A percentile compares a stretch with the other conserved stretches of the same genome.
Evolutionary conservation across 2,888 invertebrate species (phyloP).

Genomic region (Pyralis farinalis): DNA sequence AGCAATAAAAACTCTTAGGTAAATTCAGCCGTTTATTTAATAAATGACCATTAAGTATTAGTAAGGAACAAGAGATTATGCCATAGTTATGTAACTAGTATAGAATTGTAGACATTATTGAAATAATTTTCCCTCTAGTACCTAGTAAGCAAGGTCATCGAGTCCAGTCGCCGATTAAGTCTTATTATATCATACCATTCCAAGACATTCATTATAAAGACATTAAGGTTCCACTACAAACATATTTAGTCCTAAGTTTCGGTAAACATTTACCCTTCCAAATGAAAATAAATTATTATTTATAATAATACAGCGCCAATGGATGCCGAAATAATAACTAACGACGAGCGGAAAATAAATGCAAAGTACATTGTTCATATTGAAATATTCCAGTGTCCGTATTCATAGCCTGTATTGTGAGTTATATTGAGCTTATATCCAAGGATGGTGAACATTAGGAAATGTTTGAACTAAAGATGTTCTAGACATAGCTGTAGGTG

Average conservation of each 20-base stretch:
- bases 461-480: conserved; percentile 53
- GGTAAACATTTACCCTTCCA: conserved; percentile 6
- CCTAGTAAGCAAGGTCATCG: conserved; percentile 43
- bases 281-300: neutral
- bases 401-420: conserved; percentile 19
- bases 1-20: neutral
- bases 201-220: conserved; percentile 29
- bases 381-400: conserved; percentile 27
- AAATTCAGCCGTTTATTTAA: conserved; percentile 1
- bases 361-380: conserved; percentile 28
- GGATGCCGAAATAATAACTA: neutral
- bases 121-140: conserved; percentile 43
- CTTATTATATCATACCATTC: conserved; percentile 38
- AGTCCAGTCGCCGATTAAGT: conserved; percentile 45
- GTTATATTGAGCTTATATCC: conserved; percentile 33
- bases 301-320: neutral
- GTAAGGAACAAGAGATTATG: conserved; percentile 25
- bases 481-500: conserved; percentile 49
- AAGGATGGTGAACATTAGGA: conserved; percentile 39
- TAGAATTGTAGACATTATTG: conserved; percentile 28
- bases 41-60: conserved; percentile 4
- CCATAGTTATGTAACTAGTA: too few species aligned
- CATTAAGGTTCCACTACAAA: conserved; percentile 13
- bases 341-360: conserved; percentile 34
- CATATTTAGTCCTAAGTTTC: neutral